These are phyloP conservation scores for Nerophis lumbriciformis DNA, from an alignment of 2,113 vertebrate species.

Conservation along the genomic window DNA sequence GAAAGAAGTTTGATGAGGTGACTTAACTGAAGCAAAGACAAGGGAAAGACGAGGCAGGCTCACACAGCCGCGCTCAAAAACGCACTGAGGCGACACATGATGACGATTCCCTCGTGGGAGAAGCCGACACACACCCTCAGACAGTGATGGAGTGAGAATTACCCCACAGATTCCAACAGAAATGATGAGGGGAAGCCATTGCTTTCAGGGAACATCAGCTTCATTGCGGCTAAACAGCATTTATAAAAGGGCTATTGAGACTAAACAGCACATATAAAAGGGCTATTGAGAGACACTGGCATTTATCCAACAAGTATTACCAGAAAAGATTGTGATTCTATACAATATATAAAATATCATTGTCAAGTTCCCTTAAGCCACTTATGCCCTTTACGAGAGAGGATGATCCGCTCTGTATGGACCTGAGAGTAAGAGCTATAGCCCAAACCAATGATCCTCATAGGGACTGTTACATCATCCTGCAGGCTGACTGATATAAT, in stretches of 20 bases:
- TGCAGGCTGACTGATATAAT: constrained; percentile 53
- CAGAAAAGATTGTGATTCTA: not conserved
- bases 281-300: not conserved
- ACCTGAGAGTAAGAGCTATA: constrained; percentile 35
- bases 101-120: constrained; percentile 43
- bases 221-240: not conserved
- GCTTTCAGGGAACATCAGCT: not conserved
- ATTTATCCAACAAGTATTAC: not conserved
- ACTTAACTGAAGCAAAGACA: constrained; percentile 23
- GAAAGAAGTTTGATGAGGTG: not conserved
- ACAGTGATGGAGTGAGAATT: constrained; percentile 30
- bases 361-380: constrained; percentile 13
- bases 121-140: constrained; percentile 15
- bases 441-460: constrained; percentile 63
- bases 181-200: not conserved
- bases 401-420: constrained; percentile 28
- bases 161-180: constrained; percentile 9
- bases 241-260: not conserved
- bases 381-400: constrained; percentile 28
- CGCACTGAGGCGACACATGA: constrained; percentile 39
- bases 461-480: constrained; percentile 62
- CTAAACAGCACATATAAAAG: not conserved
- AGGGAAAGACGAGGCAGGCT: constrained; percentile 21
- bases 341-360: not conserved
- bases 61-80: constrained; percentile 26